Base-by-base conservation (phyloP, 1,140 invertebrate species). In the Laodelphax striatellus region DNA sequence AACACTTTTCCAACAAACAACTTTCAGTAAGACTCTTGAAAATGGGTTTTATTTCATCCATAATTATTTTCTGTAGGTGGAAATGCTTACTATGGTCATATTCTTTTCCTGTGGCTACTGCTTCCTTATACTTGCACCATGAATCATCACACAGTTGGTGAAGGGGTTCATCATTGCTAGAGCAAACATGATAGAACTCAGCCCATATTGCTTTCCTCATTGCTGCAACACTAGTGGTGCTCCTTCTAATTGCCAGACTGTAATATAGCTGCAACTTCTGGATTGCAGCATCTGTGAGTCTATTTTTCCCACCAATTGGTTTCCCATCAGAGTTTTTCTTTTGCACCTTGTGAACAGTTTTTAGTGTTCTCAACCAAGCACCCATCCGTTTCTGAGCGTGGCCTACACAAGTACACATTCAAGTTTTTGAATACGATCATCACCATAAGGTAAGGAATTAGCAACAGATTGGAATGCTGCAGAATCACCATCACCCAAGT, bases 101-200 rank as follows among this genome's bases (percentile, higher is more conserved):
- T 50, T 44, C 16, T 58, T 9, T n/a, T 19, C 28, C 52, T 2
- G 9, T 41, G 46, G 16, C 17, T 22, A 67, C 62, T 63, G 63
- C 72, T 28, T 62, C 57, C 46, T 69, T 70, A 66, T 65, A 72
- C 1, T 60, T 64, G 24, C 68, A 65, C 55, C 44, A 59, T 16
- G 66, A 69, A 41, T 44, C 44, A 11, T 65, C 65, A 56, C 69
- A 71, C 65, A 58, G 56, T 10, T 24, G 16, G 42, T 64, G 63
- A 14, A 65, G 31, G 10, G 60, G 54, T 22, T 56, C 53, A 24
- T 57, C 22, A 46, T 61, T 34, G 14, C 14, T 52, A 5, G 55
- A 61, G 43, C 14, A 10, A 34, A 31, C 19, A 54, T 64, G 56
- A 55, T 31, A 64, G 55, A 53, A 64, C 5, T 13, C n/a, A 21